Evolutionary conservation across 2,113 vertebrate genomes (phyloP).

Genomic region (Sturnus vulgaris): DNA sequence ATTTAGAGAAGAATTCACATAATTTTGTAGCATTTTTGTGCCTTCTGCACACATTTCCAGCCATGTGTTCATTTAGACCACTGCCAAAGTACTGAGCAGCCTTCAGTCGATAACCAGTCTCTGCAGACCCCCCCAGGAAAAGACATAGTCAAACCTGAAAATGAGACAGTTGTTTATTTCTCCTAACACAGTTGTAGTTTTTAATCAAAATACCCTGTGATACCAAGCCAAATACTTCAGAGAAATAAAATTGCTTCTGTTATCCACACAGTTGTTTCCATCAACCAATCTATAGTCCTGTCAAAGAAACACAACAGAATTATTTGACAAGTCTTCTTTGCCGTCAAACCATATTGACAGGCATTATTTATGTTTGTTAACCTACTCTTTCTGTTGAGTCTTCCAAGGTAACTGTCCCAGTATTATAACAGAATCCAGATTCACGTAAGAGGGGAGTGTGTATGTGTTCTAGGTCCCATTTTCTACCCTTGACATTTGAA

Average conservation of each 20-base stretch:
- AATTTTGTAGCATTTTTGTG: neutral
- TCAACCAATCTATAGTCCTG: neutral
- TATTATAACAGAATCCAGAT: neutral
- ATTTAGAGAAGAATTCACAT: neutral
- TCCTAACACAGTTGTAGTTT: neutral
- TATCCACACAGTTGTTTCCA: neutral
- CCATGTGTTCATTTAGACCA: neutral
- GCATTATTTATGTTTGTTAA: neutral
- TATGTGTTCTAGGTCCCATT: neutral
- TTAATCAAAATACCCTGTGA: slow-evolving; percentile 4
- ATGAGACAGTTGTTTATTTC: neutral
- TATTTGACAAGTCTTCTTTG: neutral
- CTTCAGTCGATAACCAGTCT: neutral
- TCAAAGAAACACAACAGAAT: neutral
- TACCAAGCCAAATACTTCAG: neutral
- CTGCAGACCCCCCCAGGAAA: neutral
- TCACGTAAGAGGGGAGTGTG: neutral
- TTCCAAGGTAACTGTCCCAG: neutral
- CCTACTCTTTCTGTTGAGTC: neutral
- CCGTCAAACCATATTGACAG: neutral
- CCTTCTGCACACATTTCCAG: neutral
- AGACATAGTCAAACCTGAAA: neutral
- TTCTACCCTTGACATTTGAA: neutral
- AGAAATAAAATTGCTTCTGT: neutral
- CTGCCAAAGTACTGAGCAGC: neutral